Conservation (phyloP, 2,797 vertebrate species). For the Platalea minor region DNA sequence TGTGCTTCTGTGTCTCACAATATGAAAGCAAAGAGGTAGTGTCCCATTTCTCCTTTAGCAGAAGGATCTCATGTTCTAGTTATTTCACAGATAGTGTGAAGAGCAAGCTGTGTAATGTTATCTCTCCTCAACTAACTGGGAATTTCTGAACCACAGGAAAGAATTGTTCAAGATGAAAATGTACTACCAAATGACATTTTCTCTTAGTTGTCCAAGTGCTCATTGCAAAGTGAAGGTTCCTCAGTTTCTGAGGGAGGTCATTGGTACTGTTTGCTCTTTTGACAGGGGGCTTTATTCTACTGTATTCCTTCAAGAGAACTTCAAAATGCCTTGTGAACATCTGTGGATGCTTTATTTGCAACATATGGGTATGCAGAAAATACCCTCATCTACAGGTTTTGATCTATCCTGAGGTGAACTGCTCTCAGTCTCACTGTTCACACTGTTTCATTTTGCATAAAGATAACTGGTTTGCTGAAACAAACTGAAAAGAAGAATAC, state of each 20-base stretch:
- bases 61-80: neutral
- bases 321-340: neutral
- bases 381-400: neutral
- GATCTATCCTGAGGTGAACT: neutral
- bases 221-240: neutral
- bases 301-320: neutral
- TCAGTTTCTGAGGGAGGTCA: neutral
- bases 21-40: neutral
- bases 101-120: neutral
- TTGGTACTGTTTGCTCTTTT: neutral
- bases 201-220: neutral
- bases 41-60: neutral
- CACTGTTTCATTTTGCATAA: neutral
- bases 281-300: neutral
- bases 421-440: neutral
- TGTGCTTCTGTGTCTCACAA: neutral
- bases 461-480: neutral
- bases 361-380: neutral
- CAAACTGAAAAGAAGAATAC: neutral
- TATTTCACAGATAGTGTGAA: neutral
- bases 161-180: neutral
- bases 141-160: neutral
- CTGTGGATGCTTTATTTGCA: neutral
- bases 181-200: neutral
- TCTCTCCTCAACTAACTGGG: neutral